Evolutionary conservation across 1,140 invertebrate genomes (phyloP).

Genomic region (Elymnias hypermnestra): DNA sequence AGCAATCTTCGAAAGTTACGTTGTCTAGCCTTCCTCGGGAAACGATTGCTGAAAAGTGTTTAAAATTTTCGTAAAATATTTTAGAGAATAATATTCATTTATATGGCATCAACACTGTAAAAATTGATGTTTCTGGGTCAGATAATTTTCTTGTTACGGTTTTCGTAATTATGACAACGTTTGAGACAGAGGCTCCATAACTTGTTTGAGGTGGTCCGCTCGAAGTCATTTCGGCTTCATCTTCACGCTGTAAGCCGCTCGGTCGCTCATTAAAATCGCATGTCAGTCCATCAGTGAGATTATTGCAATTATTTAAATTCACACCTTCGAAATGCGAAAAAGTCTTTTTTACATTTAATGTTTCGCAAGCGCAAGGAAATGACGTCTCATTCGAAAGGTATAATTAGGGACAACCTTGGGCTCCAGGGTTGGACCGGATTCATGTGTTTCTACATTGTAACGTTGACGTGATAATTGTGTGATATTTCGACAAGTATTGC

Average conservation of each 20-base stretch:
- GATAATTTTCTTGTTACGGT: constrained; percentile 11
- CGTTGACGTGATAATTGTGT: constrained; percentile 54
- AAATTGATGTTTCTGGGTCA: constrained; percentile 10
- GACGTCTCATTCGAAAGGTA: constrained; percentile 73
- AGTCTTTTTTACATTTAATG: constrained; percentile 66
- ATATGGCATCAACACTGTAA: background rate
- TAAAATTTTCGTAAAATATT: too few relatives aligned
- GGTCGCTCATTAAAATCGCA: constrained; percentile 68
- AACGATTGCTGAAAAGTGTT: too few relatives aligned
- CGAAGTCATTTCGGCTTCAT: constrained; percentile 33
- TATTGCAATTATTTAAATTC: constrained; percentile 76
- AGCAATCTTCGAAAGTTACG: too few relatives aligned
- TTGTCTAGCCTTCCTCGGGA: too few relatives aligned
- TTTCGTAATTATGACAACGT: constrained; percentile 10
- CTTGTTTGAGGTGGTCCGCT: constrained; percentile 3
- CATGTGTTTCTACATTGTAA: constrained; percentile 49
- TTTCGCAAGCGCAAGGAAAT: constrained; percentile 71
- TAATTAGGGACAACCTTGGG: constrained; percentile 71
- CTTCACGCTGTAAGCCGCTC: constrained; percentile 41
- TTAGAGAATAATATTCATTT: too few relatives aligned
- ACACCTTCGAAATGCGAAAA: constrained; percentile 70
- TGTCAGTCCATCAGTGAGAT: constrained; percentile 57
- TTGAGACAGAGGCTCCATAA: constrained; percentile 10
- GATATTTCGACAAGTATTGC: constrained; percentile 55
- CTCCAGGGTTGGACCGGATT: constrained; percentile 51